Base-by-base conservation (phyloP, 2,113 vertebrate genomes). In the Petrocephalus microphthalmus region DNA sequence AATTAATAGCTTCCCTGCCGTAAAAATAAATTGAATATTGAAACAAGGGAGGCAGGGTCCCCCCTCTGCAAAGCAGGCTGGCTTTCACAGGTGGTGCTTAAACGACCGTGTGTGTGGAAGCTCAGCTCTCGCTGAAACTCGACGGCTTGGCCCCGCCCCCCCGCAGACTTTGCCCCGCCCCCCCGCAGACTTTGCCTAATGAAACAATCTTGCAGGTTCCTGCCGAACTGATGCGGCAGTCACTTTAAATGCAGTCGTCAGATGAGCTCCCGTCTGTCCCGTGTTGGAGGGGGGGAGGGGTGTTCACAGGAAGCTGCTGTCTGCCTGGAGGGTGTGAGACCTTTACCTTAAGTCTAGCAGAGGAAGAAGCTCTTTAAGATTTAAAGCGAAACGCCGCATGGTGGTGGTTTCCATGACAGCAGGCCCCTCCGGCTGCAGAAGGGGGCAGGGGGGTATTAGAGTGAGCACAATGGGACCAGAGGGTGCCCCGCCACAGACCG, bases 401-500 rank as follows among this genome's bases (percentile, higher is more conserved):
- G 78, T 22, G 57, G 19, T 56, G 7, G 84, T 90, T 86, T 88
- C 71, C 52, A 67, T 86, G 85, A 60, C 87, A 64, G 84, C 84
- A 45, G 33, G 15, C 33, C 17, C 15, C 13, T 5, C 33, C 17
- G 29, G 5, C 71, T 42, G 33, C 71, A 42, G 29, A 29, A 1
- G 67, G 67, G 19, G 71, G 33, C 7, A 51, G 20, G 6, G 52
- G 67, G 71, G 53, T 81, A 29, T 42, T 51, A 20, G 29, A 54
- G 7, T 2, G 64, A 52, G 52, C 49, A 29, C 64, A 74, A 5
- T 53, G 60, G n/a, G 42, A 53, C 60, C 29, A 45, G 51, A 78
- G 71, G 53, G 52, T 17, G 15, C 64, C 33, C 56, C 2, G 52
- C 57, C 8, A 29, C 2, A 64, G 57, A 64, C 57, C 3, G 25